phyloP scores from a whole-genome alignment of 2,113 vertebrate genomes.

The Apodemus speciosus region DNA sequence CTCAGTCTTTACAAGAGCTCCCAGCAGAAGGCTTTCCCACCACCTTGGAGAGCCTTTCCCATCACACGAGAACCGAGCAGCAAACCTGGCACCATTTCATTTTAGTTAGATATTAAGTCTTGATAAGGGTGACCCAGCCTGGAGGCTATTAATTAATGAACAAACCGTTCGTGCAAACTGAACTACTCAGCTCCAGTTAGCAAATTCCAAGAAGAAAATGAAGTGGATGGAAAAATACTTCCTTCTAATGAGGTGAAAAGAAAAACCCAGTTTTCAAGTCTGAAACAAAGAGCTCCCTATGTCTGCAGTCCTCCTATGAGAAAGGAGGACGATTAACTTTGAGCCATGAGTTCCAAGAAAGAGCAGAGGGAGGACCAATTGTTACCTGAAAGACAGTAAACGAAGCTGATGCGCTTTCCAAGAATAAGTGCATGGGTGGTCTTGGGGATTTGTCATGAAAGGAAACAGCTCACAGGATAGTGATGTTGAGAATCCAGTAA shows the following conservation, averaged over 20 bases:
- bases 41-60: not conserved
- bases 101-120: constrained; percentile 76
- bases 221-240: constrained; percentile 76
- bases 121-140: constrained; percentile 57
- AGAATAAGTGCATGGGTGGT: not conserved
- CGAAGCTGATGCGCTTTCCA: constrained; percentile 17
- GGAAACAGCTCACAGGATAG: not conserved
- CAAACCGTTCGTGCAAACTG: constrained; percentile 51
- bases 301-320: not conserved
- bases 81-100: not conserved
- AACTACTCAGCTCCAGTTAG: constrained; percentile 54
- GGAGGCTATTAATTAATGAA: constrained; percentile 75
- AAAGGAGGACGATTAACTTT: constrained; percentile 14
- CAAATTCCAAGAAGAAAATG: constrained; percentile 68
- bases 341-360: not conserved
- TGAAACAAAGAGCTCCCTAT: constrained; percentile 71
- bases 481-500: not conserved
- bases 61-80: not conserved
- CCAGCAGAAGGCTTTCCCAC: not conserved
- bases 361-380: not conserved
- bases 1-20: not conserved
- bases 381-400: not conserved
- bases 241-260: constrained; percentile 65
- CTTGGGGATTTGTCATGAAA: not conserved
- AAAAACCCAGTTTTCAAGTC: constrained; percentile 53